These are phyloP conservation scores for Liodrosophila aerea DNA, from an alignment of 2,888 invertebrate species.

Conservation along the genomic window DNA sequence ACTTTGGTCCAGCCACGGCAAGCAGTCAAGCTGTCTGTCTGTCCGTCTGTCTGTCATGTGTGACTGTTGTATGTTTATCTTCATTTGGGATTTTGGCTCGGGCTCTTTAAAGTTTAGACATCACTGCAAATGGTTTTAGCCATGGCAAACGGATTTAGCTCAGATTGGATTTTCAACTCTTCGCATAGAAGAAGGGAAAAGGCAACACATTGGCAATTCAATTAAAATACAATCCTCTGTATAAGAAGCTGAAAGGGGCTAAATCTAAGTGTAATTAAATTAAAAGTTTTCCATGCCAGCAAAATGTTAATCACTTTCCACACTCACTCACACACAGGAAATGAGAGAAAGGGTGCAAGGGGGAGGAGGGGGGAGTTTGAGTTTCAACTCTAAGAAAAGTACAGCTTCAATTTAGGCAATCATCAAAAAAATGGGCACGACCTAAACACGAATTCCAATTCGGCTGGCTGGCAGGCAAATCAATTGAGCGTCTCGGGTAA, in stretches of 20 bases:
- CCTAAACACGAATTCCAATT: constrained; percentile 33
- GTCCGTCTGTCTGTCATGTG: constrained; percentile 42
- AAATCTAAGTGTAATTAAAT: constrained; percentile 59
- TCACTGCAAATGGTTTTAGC: constrained; percentile 53
- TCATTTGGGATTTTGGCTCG: constrained; percentile 48
- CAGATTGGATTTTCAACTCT: constrained; percentile 67
- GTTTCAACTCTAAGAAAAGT: not conserved
- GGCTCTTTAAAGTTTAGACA: constrained; percentile 44
- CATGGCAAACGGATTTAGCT: constrained; percentile 44
- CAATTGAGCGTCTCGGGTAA: constrained; percentile 34
- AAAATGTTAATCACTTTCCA: constrained; percentile 61
- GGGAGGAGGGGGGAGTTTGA: no score
- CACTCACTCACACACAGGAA: constrained; percentile 51
- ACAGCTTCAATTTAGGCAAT: not conserved
- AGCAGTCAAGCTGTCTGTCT: not conserved
- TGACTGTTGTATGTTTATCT: constrained; percentile 67
- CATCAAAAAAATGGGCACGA: constrained; percentile 40
- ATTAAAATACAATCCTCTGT: constrained; percentile 49
- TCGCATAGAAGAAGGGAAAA: constrained; percentile 11
- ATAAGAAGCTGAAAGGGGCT: no score
- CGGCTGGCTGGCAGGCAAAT: constrained; percentile 47
- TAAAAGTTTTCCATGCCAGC: constrained; percentile 51
- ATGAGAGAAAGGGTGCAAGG: constrained; percentile 39
- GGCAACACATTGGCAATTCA: constrained; percentile 59
- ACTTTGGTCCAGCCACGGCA: constrained; percentile 31